These are phyloP conservation scores for Serilophus lunatus DNA, from an alignment of 2,113 vertebrate species.

Conservation along the genomic window DNA sequence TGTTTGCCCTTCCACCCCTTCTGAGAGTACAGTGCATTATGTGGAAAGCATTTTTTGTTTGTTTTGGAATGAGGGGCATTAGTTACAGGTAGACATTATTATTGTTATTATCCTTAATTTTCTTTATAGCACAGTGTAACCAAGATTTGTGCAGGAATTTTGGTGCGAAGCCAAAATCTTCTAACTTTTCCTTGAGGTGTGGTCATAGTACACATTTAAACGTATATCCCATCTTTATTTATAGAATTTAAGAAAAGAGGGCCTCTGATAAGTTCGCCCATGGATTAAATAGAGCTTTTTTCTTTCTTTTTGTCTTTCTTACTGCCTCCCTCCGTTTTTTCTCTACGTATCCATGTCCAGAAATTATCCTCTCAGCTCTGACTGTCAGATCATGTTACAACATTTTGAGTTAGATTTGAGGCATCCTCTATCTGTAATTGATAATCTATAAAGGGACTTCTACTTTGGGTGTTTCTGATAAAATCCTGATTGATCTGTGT, in stretches of 20 bases:
- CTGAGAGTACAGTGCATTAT: neutral
- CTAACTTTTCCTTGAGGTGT: neutral
- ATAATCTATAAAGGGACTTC: neutral
- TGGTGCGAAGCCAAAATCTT: neutral
- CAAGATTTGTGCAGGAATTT: neutral
- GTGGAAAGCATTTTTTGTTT: neutral
- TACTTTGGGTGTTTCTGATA: neutral
- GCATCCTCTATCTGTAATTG: neutral
- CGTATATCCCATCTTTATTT: neutral
- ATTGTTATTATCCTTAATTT: neutral
- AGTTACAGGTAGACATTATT: neutral
- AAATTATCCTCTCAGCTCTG: neutral
- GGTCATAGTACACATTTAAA: neutral
- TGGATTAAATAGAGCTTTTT: neutral
- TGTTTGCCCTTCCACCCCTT: neutral
- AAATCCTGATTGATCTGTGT: neutral
- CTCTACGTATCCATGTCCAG: neutral
- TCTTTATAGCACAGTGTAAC: neutral
- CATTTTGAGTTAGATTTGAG: neutral
- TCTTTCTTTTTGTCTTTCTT: neutral
- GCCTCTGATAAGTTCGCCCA: neutral
- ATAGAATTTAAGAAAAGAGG: neutral
- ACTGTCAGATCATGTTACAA: neutral
- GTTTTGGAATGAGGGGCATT: neutral
- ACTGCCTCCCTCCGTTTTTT: neutral